Evolutionary conservation across 2,888 invertebrate genomes (phyloP), one percentile per base, ranked within the genome.

Genomic region (Rhagonycha lutea): DNA sequence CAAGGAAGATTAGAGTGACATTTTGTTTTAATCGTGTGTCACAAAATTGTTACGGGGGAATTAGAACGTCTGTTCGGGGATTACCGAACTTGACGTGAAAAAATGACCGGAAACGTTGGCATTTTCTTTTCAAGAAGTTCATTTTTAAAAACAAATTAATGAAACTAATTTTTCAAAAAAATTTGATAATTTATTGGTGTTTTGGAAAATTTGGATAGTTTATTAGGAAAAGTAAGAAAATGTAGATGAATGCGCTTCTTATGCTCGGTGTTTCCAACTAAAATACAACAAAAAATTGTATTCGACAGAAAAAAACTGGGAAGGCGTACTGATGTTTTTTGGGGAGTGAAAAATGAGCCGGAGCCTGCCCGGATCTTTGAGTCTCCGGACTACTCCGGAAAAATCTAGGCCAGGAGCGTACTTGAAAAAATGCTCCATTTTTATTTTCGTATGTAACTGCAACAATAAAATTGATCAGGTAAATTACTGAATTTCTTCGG

Each of bases 271-370:
- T 68, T 28, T 70, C 74, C 29, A 61, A 78, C 78, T 78, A 78
- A 73, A 78, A 73, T 68, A 63, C 75, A 71, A 71, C 78, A 78
- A 79, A 79, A 79, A 79, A 77, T 74, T 75, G 82, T 83, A 82
- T 84, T 83, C 82, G 82, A 81, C 81, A 79, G 77, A 80, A 82
- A 85, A 85, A 85, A 84, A 83, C 81, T 83, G 83, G 84, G 83
- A 84, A 85, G 85, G 85, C 85, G 79, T 82, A 83, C 83, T 83
- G 85, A 83, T 83, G 85, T 84, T 86, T 86, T 86, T 85, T 82
- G 81, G 80, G 81, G 81, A 82, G 83, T 85, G 85, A 85, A 85
- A 85, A 85, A 85, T 85, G 85, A 85, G 83, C 82, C 83, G 79
- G 82, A 81, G 80, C 81, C 82, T 80, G 80, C 80, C 83, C 81